Percentiles rank a stretch among this genome's conserved stretches.
Evolutionary conservation across 2,888 invertebrate species (phyloP).

Genomic region (Myathropa florea): DNA sequence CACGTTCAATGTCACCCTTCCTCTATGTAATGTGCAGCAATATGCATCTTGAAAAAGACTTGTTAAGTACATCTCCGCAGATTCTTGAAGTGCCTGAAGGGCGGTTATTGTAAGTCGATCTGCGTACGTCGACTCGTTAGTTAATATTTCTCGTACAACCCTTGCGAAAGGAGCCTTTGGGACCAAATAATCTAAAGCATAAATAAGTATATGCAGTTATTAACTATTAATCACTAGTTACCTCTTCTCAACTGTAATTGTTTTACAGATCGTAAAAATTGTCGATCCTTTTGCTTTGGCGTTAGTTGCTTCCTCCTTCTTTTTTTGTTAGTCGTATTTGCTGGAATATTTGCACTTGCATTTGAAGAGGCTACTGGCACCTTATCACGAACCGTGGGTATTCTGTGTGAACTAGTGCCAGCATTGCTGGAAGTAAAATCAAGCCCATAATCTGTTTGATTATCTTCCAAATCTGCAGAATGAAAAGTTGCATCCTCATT

Average conservation of each 20-base stretch:
- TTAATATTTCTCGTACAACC: constrained; percentile 80
- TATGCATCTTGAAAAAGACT: constrained; percentile 82
- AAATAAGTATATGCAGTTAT: not conserved
- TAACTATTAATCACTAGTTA: not conserved
- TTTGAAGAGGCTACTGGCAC: not conserved
- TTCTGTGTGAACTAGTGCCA: constrained; percentile 2
- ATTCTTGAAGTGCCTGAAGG: constrained; percentile 81
- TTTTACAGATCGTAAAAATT: constrained; percentile 59
- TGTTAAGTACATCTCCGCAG: constrained; percentile 81
- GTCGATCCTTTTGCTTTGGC: constrained; percentile 21
- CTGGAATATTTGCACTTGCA: not conserved
- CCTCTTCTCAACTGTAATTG: constrained; percentile 64
- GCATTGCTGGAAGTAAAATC: constrained; percentile 53
- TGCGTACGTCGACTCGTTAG: constrained; percentile 45
- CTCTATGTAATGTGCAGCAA: constrained; percentile 80
- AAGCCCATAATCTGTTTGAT: constrained; percentile 69
- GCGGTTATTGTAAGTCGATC: constrained; percentile 78
- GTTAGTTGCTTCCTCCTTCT: constrained; percentile 54
- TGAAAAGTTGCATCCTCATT: constrained; percentile 3
- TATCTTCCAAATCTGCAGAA: constrained; percentile 25
- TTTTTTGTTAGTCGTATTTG: not conserved
- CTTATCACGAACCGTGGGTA: not conserved
- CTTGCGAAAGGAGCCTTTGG: constrained; percentile 81
- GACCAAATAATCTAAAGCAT: constrained; percentile 74
- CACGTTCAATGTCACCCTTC: constrained; percentile 81